Evolutionary conservation across 2,113 vertebrate genomes (phyloP), one percentile per base, ranked within the genome.

Genomic region (Callithrix jacchus): DNA sequence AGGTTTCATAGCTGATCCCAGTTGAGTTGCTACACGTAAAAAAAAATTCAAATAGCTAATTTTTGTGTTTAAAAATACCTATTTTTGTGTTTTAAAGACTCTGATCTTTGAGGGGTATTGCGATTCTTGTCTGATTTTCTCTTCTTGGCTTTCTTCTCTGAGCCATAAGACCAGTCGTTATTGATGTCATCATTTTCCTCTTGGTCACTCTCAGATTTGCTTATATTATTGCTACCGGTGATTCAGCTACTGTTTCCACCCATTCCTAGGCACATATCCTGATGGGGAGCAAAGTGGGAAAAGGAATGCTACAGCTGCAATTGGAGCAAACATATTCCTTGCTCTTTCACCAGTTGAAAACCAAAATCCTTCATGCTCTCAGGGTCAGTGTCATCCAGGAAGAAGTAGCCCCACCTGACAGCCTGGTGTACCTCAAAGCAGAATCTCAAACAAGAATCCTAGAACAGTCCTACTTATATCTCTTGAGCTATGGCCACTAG

Each of bases 291-390:
- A 12, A 99, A 99, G 97, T 99, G 99, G 40, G 99, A 99, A 14
- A 99, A 0, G 99, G 99, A n/a, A 99, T 99, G 97, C 99, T 99
- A 86, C 99, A 99, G 97, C 99, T 99, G 98, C 99, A 99, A 98
- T 99, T 99, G 77, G 99, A 99, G 98, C 99, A 99, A 77, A 99
- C 99, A 2, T 99, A 99, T 98, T 99, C 99, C 98, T 99, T 99
- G 98, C 99, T 99, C 98, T 99, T 99, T 99, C 99, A 99, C 98
- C 99, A 99, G 98, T 99, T 99, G 98, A 99, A 99, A 87, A 99
- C 99, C 99, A 3, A 99, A 99, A 98, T 99, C 99, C 98, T 99
- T 99, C 99, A 99, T 99, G 97, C 99, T 99, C 93, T 99, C 99
- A 49, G 99, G 99, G 97, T 99, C 99, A 0, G 99, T 99, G 96